Conservation (phyloP, 2,113 vertebrate species). For the Azemiops feae region DNA sequence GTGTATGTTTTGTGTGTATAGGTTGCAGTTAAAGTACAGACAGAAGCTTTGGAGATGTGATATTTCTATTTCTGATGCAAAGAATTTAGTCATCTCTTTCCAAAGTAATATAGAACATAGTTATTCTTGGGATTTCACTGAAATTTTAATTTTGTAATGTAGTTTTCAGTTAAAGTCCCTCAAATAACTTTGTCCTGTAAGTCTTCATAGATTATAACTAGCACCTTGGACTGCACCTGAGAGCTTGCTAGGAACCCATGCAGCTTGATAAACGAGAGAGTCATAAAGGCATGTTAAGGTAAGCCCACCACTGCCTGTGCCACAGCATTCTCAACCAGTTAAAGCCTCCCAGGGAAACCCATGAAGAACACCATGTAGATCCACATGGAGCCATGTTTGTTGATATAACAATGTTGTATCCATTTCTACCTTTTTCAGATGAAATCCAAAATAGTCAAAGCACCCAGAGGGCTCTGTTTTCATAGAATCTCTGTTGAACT, state of each 20-base stretch:
- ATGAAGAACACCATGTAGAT: background rate
- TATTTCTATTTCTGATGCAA: background rate
- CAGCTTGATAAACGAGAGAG: background rate
- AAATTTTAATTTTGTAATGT: background rate
- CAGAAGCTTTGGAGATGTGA: background rate
- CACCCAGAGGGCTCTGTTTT: background rate
- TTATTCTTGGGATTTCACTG: background rate
- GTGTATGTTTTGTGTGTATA: background rate
- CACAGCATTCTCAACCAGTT: background rate
- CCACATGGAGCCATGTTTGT: background rate
- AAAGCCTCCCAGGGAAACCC: background rate
- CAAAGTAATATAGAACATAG: background rate
- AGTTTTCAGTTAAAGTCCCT: background rate
- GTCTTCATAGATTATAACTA: background rate
- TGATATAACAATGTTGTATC: background rate
- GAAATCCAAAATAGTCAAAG: background rate
- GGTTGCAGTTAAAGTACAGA: background rate
- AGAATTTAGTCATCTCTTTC: background rate
- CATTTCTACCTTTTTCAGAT: background rate
- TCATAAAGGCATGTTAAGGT: background rate
- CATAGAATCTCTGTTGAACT: background rate
- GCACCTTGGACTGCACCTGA: background rate
- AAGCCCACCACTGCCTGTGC: background rate
- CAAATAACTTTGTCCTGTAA: background rate
- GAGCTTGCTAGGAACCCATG: background rate